phyloP scores from a whole-genome alignment of 2,797 vertebrate genomes.

The Microctenopoma stevenorrisi region DNA sequence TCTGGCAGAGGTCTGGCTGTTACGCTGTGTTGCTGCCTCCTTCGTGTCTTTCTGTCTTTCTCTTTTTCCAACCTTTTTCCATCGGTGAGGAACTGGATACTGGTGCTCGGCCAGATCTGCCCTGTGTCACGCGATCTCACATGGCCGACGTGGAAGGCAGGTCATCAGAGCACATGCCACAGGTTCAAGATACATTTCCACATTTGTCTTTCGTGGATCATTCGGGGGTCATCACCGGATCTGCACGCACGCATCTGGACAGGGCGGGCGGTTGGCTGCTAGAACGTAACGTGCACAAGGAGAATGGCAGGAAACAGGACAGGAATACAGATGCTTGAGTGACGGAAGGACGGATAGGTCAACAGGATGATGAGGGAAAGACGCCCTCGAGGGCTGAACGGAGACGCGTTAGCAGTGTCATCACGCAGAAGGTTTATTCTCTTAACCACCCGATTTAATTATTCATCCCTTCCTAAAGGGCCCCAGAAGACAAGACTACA shows the following conservation, averaged over 20 bases:
- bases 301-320: conserved; percentile 75
- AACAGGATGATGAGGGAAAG: conserved; percentile 53
- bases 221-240: conserved; percentile 31
- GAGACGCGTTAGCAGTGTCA: conserved; percentile 19
- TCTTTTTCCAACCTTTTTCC: conserved; percentile 23
- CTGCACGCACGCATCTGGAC: conserved; percentile 39
- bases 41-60: conserved; percentile 38
- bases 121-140: conserved; percentile 45
- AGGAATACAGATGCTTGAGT: conserved; percentile 43
- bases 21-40: not conserved
- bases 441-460: conserved; percentile 1
- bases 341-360: conserved; percentile 39
- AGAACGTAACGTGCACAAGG: conserved; percentile 26
- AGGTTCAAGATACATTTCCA: conserved; percentile 24
- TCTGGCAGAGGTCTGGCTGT: conserved; percentile 12
- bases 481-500: conserved; percentile 1
- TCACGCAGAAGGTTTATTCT: not conserved
- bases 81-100: conserved; percentile 19
- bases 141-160: conserved; percentile 31
- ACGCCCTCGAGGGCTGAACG: conserved; percentile 11
- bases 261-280: conserved; percentile 7
- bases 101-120: conserved; percentile 7
- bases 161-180: not conserved
- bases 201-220: conserved; percentile 34
- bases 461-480: not conserved